phyloP scores from a whole-genome alignment of 2,113 vertebrate species.

The Marmota monax region DNA sequence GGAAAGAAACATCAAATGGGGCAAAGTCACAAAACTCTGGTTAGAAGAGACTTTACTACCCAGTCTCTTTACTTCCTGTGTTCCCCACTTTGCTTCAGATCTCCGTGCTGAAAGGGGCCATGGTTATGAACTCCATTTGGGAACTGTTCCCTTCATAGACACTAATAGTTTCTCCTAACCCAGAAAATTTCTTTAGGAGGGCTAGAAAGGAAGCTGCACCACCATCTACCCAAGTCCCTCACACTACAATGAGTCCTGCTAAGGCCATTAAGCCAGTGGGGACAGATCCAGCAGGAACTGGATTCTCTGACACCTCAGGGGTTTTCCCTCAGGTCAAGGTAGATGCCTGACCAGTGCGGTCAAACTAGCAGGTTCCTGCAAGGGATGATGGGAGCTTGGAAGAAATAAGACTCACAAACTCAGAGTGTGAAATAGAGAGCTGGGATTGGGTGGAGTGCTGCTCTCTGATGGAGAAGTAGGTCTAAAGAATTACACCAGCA shows the following conservation, averaged over 20 bases:
- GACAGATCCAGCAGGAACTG: background rate
- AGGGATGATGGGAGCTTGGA: too few relatives aligned
- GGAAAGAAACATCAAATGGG: background rate
- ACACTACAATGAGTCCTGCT: background rate
- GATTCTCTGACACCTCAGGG: background rate
- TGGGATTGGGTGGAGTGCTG: too few relatives aligned
- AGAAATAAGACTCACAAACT: too few relatives aligned
- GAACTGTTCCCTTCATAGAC: background rate
- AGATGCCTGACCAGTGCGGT: background rate
- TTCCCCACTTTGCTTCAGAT: background rate
- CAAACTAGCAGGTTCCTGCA: too few relatives aligned
- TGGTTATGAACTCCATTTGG: background rate
- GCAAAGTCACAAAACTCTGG: background rate
- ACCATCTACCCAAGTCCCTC: background rate
- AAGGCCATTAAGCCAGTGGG: background rate
- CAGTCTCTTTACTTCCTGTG: too few relatives aligned
- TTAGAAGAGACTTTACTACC: background rate
- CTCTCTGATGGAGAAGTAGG: too few relatives aligned
- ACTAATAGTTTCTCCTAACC: background rate
- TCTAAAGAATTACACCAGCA: too few relatives aligned
- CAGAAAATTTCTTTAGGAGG: background rate
- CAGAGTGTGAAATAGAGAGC: too few relatives aligned
- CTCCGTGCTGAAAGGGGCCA: background rate
- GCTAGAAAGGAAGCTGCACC: background rate
- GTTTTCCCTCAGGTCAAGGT: background rate